These are phyloP conservation scores for Phaenicophaeus curvirostris DNA, from an alignment of 2,797 vertebrate species.

Conservation along the genomic window DNA sequence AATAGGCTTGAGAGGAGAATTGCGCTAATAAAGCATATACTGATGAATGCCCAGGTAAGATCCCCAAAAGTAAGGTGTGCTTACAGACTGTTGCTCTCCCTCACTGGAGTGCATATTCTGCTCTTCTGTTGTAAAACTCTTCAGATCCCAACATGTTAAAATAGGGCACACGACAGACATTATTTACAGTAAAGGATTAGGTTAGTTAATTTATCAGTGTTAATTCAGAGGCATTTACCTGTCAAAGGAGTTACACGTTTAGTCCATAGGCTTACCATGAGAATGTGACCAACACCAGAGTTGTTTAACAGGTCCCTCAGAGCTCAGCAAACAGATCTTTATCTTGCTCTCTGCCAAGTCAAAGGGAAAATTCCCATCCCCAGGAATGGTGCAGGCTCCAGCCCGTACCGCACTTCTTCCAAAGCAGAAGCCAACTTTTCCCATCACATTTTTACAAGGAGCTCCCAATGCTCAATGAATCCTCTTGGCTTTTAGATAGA, in stretches of 20 bases:
- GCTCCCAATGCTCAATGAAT: not conserved
- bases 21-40: not conserved
- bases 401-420: not conserved
- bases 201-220: not conserved
- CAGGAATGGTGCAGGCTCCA: not conserved
- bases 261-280: not conserved
- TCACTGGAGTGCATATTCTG: not conserved
- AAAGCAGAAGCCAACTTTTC: not conserved
- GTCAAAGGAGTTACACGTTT: not conserved
- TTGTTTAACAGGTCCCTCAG: conserved; percentile 43
- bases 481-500: not conserved
- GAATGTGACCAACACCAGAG: conserved; percentile 16
- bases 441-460: not conserved
- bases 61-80: not conserved
- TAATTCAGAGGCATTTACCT: conserved; percentile 12
- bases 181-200: not conserved
- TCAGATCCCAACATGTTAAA: not conserved
- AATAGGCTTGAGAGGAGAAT: not conserved
- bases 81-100: not conserved
- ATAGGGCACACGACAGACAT: not conserved
- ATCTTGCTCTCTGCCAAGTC: conserved; percentile 11
- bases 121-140: not conserved
- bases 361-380: conserved; percentile 52
- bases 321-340: conserved; percentile 31
- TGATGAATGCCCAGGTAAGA: not conserved